These are phyloP conservation scores for Troilus luridus DNA, from an alignment of 2,888 invertebrate genomes.

Conservation along the genomic window DNA sequence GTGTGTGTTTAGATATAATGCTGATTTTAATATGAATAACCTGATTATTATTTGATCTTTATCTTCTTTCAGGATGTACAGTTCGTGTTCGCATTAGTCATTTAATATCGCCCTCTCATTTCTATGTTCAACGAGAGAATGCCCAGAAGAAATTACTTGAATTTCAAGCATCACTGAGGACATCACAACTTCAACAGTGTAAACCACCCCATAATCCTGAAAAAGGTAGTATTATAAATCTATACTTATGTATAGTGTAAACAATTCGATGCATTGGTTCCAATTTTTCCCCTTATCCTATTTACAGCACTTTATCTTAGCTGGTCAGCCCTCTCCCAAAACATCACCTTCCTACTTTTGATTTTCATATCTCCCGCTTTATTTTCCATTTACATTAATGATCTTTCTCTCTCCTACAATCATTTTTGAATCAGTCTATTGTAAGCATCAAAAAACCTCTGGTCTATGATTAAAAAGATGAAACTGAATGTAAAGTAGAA, in stretches of 20 bases:
- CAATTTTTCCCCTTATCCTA: neutral
- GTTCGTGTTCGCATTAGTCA: constrained; percentile 66
- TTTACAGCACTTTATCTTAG: neutral
- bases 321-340: no score
- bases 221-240: constrained; percentile 49
- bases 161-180: constrained; percentile 68
- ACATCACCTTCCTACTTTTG: no score
- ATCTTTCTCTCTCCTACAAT: no score
- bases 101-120: constrained; percentile 67
- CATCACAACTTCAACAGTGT: neutral
- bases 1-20: neutral
- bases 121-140: constrained; percentile 69
- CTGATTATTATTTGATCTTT: neutral
- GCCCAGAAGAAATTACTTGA: constrained; percentile 67
- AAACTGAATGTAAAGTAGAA: neutral
- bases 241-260: neutral
- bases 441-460: no score
- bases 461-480: neutral
- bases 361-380: no score
- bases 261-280: neutral
- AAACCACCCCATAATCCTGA: constrained; percentile 4
- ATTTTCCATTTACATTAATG: no score
- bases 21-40: neutral
- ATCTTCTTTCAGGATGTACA: constrained; percentile 48
- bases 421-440: no score